Conservation (phyloP, 2,113 vertebrate species). For the Nycticorax nycticorax region DNA sequence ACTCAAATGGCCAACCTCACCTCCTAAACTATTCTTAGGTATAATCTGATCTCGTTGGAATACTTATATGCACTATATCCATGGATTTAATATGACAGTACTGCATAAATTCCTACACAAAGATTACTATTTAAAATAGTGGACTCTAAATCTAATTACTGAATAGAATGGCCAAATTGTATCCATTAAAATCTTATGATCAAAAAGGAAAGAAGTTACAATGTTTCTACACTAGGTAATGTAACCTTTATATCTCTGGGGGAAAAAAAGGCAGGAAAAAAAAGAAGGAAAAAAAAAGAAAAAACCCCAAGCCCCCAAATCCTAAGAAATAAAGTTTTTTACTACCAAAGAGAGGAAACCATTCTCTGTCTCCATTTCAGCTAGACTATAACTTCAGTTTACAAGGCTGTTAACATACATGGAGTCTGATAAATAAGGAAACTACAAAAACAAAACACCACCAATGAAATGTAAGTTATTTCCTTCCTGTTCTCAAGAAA, state of each 20-base stretch:
- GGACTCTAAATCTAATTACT: slow-evolving; percentile 13
- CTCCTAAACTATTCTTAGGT: background rate
- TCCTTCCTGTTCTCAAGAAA: background rate
- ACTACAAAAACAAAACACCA: background rate
- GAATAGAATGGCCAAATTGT: background rate
- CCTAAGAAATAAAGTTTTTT: background rate
- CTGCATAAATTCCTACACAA: background rate
- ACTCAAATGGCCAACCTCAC: background rate
- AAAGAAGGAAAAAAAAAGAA: too few species aligned
- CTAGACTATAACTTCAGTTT: background rate
- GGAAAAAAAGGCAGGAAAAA: background rate
- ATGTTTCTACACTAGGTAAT: background rate
- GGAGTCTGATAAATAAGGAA: background rate
- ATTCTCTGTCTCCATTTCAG: background rate
- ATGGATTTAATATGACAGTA: background rate
- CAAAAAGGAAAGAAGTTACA: background rate
- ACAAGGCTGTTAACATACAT: background rate
- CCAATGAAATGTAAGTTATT: background rate
- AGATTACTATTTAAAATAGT: background rate
- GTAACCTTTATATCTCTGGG: background rate
- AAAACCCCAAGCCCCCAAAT: accelerated
- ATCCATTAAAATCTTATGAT: background rate
- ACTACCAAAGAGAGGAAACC: background rate
- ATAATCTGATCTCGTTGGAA: background rate
- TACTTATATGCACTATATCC: background rate